Base-by-base conservation (phyloP, 1,140 invertebrate species). In the Bombus soroeensis region DNA sequence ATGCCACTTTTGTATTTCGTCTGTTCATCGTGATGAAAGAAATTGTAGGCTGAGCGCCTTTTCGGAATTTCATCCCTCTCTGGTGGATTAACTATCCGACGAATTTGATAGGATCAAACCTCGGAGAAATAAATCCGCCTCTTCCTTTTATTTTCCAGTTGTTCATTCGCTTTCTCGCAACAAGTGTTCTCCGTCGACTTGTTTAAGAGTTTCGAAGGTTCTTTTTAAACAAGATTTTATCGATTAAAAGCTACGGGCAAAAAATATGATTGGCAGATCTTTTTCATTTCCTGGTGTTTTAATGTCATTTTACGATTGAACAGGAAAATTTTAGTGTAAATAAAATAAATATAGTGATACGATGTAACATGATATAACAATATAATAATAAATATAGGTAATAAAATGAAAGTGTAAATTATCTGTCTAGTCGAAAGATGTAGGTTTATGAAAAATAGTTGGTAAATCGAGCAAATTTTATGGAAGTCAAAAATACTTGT, bases 1-100 rank as follows among this genome's bases (percentile, higher is more conserved):
- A 85, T n/a, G 83, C 53, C 59, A 73, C 77, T 85, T 81, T 81
- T 37, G 25, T 85, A 53, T 85, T 81, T 80, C 18, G 34, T 62
- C 62, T 28, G 53, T 43, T 37, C 18, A n/a, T 25, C 39, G 28
- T 47, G 79, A 72, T 47, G 39, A 37, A 66, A 43, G 47, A 59
- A 66, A 68, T n/a, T 41, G 18, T 15, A 32, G 72, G 15, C n/a
- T 47, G 41, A 72, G 32, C 4, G 15, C 28, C 73, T 41, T 53
- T 34, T 32, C 43, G n/a, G 18, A 73, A 47, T 84, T 77, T 83
- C n/a, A 32, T 57, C 41, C 43, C n/a, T 28, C 71, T 73, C 6
- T 32, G 39, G 22, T 9, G 41, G 72, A 47, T 74, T 32, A 74
- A 47, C 41, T 37, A 9, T 9, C 15, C 41, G 72, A 32, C n/a